Conservation (phyloP, 2,797 vertebrate species). For the Melanotaenia trifasciata region DNA sequence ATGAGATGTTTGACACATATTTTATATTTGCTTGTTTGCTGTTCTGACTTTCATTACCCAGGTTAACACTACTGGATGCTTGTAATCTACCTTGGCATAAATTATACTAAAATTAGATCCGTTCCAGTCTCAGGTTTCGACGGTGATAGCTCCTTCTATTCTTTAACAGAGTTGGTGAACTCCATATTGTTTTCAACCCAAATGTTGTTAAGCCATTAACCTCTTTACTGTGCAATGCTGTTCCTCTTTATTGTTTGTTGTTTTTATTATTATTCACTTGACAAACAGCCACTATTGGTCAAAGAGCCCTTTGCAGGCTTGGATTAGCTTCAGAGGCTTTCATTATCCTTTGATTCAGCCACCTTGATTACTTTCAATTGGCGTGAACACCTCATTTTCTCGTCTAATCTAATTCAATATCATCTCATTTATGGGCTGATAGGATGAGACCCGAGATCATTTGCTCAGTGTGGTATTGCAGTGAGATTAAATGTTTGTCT, state of each 20-base stretch:
- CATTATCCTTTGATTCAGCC: constrained; percentile 75
- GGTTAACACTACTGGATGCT: constrained; percentile 39
- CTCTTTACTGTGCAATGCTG: constrained; percentile 39
- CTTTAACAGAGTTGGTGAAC: constrained; percentile 46
- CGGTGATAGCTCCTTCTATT: not conserved
- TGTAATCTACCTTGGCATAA: constrained; percentile 54
- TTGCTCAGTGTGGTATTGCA: constrained; percentile 54
- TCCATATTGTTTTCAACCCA: constrained; percentile 56
- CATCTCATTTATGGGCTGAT: constrained; percentile 77
- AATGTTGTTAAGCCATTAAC: constrained; percentile 52
- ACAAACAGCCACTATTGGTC: constrained; percentile 66
- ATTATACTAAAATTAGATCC: constrained; percentile 63
- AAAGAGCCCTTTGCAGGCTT: constrained; percentile 53
- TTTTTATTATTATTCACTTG: constrained; percentile 63
- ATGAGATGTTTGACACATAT: not conserved
- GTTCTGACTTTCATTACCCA: not conserved
- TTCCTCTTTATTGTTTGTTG: constrained; percentile 36
- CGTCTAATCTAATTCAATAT: constrained; percentile 81
- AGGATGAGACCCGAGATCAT: constrained; percentile 73
- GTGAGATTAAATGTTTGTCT: constrained; percentile 77
- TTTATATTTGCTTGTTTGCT: too few species aligned
- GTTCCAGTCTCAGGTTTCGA: constrained; percentile 33
- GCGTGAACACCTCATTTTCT: constrained; percentile 80
- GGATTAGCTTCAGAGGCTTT: constrained; percentile 69
- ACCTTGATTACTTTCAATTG: constrained; percentile 80